phyloP scores from a whole-genome alignment of 2,113 vertebrate genomes.

The Prinia subflava region DNA sequence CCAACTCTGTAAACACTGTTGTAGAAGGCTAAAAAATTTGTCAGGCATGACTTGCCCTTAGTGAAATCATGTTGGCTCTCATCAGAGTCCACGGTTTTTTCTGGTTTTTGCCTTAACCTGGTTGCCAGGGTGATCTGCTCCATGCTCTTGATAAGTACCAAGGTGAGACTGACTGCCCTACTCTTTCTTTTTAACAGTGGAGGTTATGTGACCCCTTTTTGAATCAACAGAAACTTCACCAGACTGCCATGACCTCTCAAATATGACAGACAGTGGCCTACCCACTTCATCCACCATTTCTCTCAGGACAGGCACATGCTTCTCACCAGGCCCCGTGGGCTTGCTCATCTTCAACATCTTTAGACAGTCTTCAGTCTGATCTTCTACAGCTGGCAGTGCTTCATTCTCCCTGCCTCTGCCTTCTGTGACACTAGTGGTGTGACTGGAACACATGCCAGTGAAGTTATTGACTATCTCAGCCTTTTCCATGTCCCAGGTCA shows the following conservation, averaged over 20 bases:
- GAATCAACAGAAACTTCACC: background rate
- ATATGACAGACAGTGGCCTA: background rate
- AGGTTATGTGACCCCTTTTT: background rate
- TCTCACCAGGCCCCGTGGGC: background rate
- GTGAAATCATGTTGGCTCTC: accelerated
- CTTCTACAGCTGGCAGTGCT: background rate
- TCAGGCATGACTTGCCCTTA: background rate
- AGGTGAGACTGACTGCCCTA: background rate
- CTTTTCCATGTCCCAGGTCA: background rate
- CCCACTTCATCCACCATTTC: background rate
- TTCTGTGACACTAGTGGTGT: background rate
- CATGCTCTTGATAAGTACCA: background rate
- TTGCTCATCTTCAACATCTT: background rate
- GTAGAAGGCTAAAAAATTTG: background rate
- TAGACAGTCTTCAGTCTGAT: background rate
- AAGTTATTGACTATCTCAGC: background rate
- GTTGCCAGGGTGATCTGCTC: background rate
- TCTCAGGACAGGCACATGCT: background rate
- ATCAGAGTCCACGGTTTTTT: background rate
- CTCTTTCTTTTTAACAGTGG: background rate
- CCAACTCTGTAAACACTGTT: background rate
- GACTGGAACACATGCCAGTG: background rate
- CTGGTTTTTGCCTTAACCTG: background rate
- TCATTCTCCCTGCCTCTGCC: background rate
- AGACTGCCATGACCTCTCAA: background rate